Evolutionary conservation across 2,113 vertebrate genomes (phyloP), one percentile per base, ranked within the genome.

Genomic region (Romanogobio albipinnatus): DNA sequence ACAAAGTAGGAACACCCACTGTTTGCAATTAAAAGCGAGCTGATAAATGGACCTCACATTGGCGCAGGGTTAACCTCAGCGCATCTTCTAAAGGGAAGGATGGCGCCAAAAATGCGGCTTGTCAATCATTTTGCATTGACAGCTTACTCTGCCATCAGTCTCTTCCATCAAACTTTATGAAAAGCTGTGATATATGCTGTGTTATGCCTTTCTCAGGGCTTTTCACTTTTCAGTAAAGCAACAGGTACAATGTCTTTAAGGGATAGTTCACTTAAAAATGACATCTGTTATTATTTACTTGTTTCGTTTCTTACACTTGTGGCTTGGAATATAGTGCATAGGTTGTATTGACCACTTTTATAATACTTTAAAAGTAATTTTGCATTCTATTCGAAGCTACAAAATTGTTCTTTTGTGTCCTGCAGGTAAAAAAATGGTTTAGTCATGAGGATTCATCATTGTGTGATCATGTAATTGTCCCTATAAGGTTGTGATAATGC

Each of bases 11-110:
- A 80, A 73, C 49, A 49, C 81, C 76, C 81, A 15, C 80, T 75
- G 81, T 24, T 74, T 75, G 47, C n/a, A 80, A 47, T 49, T 77
- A 61, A 86, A 83, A 56, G 39, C 9, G 24, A 82, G 24, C 80
- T 51, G 74, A 83, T 66, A 36, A 58, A 88, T 58, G 58, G 75
- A 82, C 8, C 24, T 73, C 59, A 73, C 39, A 22, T 62, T 71
- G 86, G 84, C 19, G 61, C 75, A 53, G 45, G 26, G 17, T 8
- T 82, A 75, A 89, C 76, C 86, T 78, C 33, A 53, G 29, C 8
- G 3, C 24, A n/a, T 45, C n/a, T 78, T 13, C 73, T 24, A 11
- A 64, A 73, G 43, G 45, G n/a, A 66, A 59, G 19, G 26, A 53
- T 47, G 56, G 29, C 5, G 62, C 71, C 80, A 82, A 82, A 86